Evolutionary conservation across 2,888 invertebrate genomes (phyloP), one percentile per base, ranked within the genome.

Genomic region (Ichneumoninae sp.): DNA sequence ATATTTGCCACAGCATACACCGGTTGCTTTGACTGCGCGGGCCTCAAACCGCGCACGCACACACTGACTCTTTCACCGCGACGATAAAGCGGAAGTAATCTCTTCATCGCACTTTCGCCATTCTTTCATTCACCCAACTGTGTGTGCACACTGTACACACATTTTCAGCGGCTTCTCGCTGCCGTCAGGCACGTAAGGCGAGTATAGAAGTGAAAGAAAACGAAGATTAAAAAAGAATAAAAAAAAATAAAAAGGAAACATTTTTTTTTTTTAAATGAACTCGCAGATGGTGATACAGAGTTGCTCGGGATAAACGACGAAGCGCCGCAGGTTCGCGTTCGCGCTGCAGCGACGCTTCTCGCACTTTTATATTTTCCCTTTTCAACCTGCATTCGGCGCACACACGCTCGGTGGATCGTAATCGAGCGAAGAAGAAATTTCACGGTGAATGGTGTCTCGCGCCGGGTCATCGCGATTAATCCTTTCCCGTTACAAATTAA

Each of bases 31-130:
- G 36, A 65, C 30, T 70, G 70, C 47, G 6, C 22, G 7, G n/a
- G n/a, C 62, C 62, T 13, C 33, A 30, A 76, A 76, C 76, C 70
- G 70, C 81, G 16, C 44, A 47, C 44, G 36, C 26, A 75, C 36
- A 69, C 19, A 69, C 44, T 65, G 47, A 65, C 82, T 87, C 86
- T 88, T 86, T 88, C 86, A 81, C 82, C 72, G 83, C 57, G 80
- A 82, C 85, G 87, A 84, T 88, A 88, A 84, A 84, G 68, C 86
- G 75, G 82, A 79, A 75, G 81, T 87, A 89, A 90, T 90, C 91
- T 89, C 87, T 71, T 79, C 86, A 89, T 90, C 89, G 86, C 88
- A 90, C 91, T 90, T 91, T 91, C 90, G 90, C 90, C 90, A 90
- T 91, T 90, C 88, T 91, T 90, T 86, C 89, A 90, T 89, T 89